Conservation (phyloP, 2,113 vertebrate genomes). For the Etheostoma spectabile region DNA sequence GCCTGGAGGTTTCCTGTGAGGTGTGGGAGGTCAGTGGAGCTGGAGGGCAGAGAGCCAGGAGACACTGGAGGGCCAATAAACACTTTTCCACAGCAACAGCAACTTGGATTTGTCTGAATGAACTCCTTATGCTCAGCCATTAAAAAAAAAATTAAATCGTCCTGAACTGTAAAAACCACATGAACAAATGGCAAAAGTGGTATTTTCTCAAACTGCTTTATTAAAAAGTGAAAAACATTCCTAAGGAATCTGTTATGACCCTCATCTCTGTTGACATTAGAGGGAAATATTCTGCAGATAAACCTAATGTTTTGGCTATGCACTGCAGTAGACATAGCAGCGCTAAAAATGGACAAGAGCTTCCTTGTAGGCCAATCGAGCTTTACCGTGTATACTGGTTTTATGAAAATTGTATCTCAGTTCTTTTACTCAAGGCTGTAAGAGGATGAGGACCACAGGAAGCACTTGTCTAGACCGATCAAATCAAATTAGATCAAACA, state of each 20-base stretch:
- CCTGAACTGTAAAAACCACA: not conserved
- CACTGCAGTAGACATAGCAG: not conserved
- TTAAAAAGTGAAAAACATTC: not conserved
- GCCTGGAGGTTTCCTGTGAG: conserved; percentile 53
- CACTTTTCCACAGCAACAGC: not conserved
- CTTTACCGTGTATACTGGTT: not conserved
- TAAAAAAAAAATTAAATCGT: not conserved
- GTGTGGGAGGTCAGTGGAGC: conserved; percentile 33
- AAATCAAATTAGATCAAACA: conserved; percentile 11
- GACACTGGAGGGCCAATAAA: conserved; percentile 3
- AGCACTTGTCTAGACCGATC: conserved; percentile 5
- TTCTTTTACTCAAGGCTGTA: not conserved
- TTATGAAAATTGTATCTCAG: not conserved
- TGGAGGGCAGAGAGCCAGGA: conserved; percentile 14
- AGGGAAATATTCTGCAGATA: not conserved
- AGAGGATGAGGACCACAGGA: not conserved
- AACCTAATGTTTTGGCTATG: not conserved
- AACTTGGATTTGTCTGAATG: not conserved
- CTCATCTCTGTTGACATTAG: not conserved
- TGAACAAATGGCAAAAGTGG: not conserved
- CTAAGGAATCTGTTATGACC: too few species aligned
- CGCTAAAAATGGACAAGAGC: not conserved
- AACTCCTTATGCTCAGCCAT: not conserved
- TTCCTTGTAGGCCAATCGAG: not conserved
- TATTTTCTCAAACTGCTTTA: not conserved